Evolutionary conservation across 2,797 vertebrate genomes (phyloP), one percentile per base, ranked within the genome.

Genomic region (Pelodytes ibericus): DNA sequence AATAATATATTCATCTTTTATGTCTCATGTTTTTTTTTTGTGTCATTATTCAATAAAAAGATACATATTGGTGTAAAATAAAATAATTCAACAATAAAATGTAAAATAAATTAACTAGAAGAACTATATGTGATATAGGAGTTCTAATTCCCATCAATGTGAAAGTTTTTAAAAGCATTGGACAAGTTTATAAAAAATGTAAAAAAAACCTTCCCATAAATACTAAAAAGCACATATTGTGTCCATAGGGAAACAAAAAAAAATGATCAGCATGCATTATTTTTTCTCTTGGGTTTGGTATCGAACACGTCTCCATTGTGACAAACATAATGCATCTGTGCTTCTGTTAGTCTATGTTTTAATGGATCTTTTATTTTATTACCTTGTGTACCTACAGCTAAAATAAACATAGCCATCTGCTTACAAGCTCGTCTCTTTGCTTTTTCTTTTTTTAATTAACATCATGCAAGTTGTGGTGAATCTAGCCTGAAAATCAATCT

Each of bases 331-430:
- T 68, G 74, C 59, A 25, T 31, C 41, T 41, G 33, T 27, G 29
- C 65, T 51, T 61, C 65, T 75, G 33, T 61, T 44, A 44, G 47
- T 30, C 24, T 75, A 47, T 18, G 58, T 30, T 51, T 75, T 62
- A 70, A 62, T 62, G 57, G 47, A 63, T 4, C 58, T 63, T 63
- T 70, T 76, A 70, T 76, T 76, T 76, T 63, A 76, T 62, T 9
- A 56, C 58, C 33, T 30, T 70, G 59, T 76, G 74, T 70, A 70
- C 31, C 20, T 27, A 63, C 26, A 51, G 47, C 30, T 44, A 63
- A 76, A 57, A 56, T 63, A 70, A 76, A 76, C 61, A 76, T 41
- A 76, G 74, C 66, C 74, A 76, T 15, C 74, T 76, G 74, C 58
- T 56, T 36, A 6, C 22, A 29, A 41, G 59, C 39, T 26, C 64